A percentile compares a stretch with the other conserved stretches of the same genome.
phyloP scores from a whole-genome alignment of 2,888 invertebrate species.

The Andrena camellia region DNA sequence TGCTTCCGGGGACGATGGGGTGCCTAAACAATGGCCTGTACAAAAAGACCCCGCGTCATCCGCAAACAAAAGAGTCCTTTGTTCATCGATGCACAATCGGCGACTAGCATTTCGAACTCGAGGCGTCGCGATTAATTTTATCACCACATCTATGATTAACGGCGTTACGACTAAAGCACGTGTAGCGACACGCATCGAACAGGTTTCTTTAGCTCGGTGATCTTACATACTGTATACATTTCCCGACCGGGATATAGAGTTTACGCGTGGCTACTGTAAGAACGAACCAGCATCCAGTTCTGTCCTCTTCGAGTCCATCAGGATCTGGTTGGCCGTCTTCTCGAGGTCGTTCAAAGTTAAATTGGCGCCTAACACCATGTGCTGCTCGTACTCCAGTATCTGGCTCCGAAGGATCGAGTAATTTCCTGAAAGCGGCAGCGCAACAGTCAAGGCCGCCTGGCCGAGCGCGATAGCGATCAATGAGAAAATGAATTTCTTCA shows the following conservation, averaged over 20 bases:
- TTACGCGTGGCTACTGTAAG: background rate
- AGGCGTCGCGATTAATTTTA: background rate
- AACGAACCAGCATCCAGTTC: conserved; percentile 87
- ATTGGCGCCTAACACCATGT: conserved; percentile 86
- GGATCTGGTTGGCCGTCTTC: conserved; percentile 86
- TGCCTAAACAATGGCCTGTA: background rate
- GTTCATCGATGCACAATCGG: background rate
- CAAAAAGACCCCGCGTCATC: background rate
- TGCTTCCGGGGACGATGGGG: background rate
- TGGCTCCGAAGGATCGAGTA: conserved; percentile 83
- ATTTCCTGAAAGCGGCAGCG: conserved; percentile 3
- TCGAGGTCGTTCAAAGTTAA: conserved; percentile 86
- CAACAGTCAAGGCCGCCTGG: background rate
- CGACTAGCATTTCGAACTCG: background rate
- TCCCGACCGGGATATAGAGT: background rate
- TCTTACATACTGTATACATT: background rate
- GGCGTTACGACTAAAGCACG: background rate
- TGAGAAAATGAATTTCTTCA: conserved; percentile 21
- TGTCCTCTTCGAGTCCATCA: conserved; percentile 87
- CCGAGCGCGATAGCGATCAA: conserved; percentile 4
- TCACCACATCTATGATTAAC: background rate
- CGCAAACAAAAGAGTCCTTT: background rate
- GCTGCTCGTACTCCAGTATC: conserved; percentile 86
- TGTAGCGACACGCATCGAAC: conserved; percentile 2
- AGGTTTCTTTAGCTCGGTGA: background rate